phyloP scores from a whole-genome alignment of 2,797 vertebrate genomes.

The Sebastes vulpes region DNA sequence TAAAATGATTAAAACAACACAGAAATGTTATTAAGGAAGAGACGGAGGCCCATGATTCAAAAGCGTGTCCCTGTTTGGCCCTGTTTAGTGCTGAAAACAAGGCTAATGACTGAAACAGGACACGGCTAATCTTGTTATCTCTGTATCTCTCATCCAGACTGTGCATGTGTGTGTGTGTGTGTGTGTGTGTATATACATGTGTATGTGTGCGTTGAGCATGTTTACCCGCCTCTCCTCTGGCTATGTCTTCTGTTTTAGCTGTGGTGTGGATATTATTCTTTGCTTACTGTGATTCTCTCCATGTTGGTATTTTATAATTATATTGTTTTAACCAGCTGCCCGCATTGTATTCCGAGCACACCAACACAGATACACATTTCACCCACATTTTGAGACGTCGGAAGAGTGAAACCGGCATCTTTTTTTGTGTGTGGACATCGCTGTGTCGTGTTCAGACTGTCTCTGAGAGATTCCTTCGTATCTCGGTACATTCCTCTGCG shows the following conservation, averaged over 20 bases:
- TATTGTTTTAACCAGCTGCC: conserved; percentile 6
- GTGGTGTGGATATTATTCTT: conserved; percentile 30
- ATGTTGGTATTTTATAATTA: conserved; percentile 18
- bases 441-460: background rate
- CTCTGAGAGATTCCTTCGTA: conserved; percentile 57
- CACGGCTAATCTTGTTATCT: conserved; percentile 78
- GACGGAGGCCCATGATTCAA: conserved; percentile 34
- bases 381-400: conserved; percentile 1
- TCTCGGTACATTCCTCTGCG: conserved; percentile 66
- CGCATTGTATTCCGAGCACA: background rate
- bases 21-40: conserved; percentile 36
- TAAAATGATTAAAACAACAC: conserved; percentile 13
- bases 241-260: conserved; percentile 4
- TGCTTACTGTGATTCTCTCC: conserved; percentile 11
- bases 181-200: background rate
- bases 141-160: conserved; percentile 62
- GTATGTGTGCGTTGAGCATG: background rate
- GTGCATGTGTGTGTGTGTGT: conserved; percentile 4
- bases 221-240: conserved; percentile 12
- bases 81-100: conserved; percentile 61
- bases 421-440: conserved; percentile 5
- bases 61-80: conserved; percentile 48
- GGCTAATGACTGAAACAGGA: conserved; percentile 78
- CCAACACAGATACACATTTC: background rate
- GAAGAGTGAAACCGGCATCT: conserved; percentile 13